These are phyloP conservation scores for Strigamia crassipes DNA, from an alignment of 2,888 invertebrate genomes.

Conservation along the genomic window DNA sequence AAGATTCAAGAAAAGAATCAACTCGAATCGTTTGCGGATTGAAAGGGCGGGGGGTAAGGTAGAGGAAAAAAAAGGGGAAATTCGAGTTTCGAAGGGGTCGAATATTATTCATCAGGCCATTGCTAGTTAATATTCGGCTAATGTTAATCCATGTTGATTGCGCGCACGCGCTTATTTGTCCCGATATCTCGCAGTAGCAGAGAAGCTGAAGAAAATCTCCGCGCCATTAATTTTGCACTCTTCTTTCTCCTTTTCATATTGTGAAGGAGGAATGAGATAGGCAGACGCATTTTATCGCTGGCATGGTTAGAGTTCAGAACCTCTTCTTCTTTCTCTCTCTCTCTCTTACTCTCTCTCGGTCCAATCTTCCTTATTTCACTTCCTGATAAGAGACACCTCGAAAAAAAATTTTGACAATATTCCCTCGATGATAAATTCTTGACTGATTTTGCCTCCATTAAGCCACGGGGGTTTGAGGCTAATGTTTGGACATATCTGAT, in stretches of 20 bases:
- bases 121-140: neutral
- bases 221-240: conserved; percentile 48
- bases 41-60: neutral
- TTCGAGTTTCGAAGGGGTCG: neutral
- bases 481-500: conserved; percentile 44
- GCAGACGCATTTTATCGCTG: conserved; percentile 45
- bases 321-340: conserved; percentile 28
- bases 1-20: conserved; percentile 12
- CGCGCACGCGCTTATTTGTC: conserved; percentile 43
- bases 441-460: conserved; percentile 47
- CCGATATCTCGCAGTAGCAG: conserved; percentile 46
- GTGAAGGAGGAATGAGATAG: conserved; percentile 48
- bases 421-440: conserved; percentile 47
- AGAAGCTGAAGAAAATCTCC: conserved; percentile 47
- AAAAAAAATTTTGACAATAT: conserved; percentile 48
- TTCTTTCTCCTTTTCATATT: conserved; percentile 47
- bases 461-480: conserved; percentile 43
- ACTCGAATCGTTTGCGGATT: neutral
- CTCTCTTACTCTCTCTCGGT: neutral
- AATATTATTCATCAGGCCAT: neutral
- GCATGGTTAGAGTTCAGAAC: conserved; percentile 48
- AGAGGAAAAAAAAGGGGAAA: neutral
- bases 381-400: conserved; percentile 28
- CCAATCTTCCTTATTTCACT: conserved; percentile 48
- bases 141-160: conserved; percentile 16